phyloP scores from a whole-genome alignment of 2,888 invertebrate species.

The Thumatha senex region DNA sequence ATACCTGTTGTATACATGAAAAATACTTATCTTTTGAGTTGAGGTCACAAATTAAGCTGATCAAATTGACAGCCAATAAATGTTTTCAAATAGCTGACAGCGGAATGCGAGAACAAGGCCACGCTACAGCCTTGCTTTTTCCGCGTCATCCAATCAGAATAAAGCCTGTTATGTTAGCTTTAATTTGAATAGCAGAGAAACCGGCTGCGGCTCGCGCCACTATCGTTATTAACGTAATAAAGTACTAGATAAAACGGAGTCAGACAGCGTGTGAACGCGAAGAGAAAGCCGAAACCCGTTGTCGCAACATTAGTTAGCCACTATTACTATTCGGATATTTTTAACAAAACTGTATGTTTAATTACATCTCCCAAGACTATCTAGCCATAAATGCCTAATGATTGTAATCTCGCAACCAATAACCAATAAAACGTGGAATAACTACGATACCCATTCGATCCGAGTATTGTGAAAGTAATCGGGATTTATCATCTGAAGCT shows the following conservation, averaged over 20 bases:
- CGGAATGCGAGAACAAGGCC: slow-evolving; percentile 77
- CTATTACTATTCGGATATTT: slow-evolving; percentile 61
- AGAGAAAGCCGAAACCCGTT: slow-evolving; percentile 80
- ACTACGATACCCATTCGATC: slow-evolving; percentile 31
- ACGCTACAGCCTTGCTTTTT: slow-evolving; percentile 74
- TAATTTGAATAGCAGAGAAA: slow-evolving; percentile 69
- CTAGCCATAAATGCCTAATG: slow-evolving; percentile 52
- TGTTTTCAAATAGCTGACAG: slow-evolving; percentile 62
- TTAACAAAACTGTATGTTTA: slow-evolving; percentile 53
- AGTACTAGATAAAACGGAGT: slow-evolving; percentile 77
- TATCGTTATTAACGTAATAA: slow-evolving; percentile 79
- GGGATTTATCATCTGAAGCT: slow-evolving; percentile 20
- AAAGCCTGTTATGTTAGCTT: slow-evolving; percentile 63
- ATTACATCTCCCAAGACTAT: slow-evolving; percentile 44
- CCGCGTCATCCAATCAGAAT: slow-evolving; percentile 78
- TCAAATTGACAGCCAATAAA: slow-evolving; percentile 63
- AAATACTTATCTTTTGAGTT: slow-evolving; percentile 28
- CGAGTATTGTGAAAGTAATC: slow-evolving; percentile 39
- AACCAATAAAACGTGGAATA: slow-evolving; percentile 44
- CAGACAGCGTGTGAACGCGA: slow-evolving; percentile 80
- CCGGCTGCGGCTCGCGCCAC: slow-evolving; percentile 76
- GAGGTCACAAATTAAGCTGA: slow-evolving; percentile 54
- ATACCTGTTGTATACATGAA: slow-evolving; percentile 32
- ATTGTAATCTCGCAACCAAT: slow-evolving; percentile 47
- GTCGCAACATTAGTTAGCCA: slow-evolving; percentile 70